A percentile compares a stretch with the other conserved stretches of the same genome.
Conservation (phyloP, 2,113 vertebrate genomes). For the Clinocottus analis region DNA sequence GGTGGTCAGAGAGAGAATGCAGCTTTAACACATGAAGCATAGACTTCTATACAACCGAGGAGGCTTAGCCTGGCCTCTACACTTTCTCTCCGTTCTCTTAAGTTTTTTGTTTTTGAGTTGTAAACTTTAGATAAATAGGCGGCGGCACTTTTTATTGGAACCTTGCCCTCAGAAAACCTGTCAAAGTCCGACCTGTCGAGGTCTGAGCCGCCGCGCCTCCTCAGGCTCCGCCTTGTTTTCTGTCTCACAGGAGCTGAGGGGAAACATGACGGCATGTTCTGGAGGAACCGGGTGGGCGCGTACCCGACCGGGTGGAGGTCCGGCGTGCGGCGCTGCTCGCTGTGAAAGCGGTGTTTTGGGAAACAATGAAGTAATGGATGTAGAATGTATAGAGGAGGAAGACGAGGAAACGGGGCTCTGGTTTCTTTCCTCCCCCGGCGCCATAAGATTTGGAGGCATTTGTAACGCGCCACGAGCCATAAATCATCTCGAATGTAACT, state of each 20-base stretch:
- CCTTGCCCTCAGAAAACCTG: too few relatives aligned
- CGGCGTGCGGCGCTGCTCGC: slow-evolving; percentile 19
- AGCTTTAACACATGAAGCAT: too few relatives aligned
- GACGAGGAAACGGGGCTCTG: slow-evolving; percentile 21
- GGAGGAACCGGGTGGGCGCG: slow-evolving; percentile 35
- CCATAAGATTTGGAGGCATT: slow-evolving; percentile 41
- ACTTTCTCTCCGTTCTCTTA: too few relatives aligned
- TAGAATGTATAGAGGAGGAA: slow-evolving; percentile 32
- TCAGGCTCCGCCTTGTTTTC: slow-evolving; percentile 60
- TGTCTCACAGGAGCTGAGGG: slow-evolving; percentile 61
- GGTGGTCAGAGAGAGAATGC: too few relatives aligned
- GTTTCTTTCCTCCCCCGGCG: slow-evolving; percentile 44
- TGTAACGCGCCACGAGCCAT: neutral
- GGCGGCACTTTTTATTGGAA: too few relatives aligned
- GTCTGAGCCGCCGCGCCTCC: neutral
- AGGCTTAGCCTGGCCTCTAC: too few relatives aligned
- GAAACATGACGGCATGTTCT: slow-evolving; percentile 72
- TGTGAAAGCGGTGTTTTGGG: too few relatives aligned
- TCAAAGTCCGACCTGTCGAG: too few relatives aligned
- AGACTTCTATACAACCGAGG: too few relatives aligned
- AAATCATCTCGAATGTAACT: slow-evolving; percentile 13
- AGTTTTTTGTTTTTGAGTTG: too few relatives aligned
- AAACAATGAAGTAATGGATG: slow-evolving; percentile 79
- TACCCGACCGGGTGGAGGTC: slow-evolving; percentile 57
- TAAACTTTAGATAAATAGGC: too few relatives aligned